phyloP scores from a whole-genome alignment of 2,113 vertebrate genomes.

The Gadus chalcogrammus region DNA sequence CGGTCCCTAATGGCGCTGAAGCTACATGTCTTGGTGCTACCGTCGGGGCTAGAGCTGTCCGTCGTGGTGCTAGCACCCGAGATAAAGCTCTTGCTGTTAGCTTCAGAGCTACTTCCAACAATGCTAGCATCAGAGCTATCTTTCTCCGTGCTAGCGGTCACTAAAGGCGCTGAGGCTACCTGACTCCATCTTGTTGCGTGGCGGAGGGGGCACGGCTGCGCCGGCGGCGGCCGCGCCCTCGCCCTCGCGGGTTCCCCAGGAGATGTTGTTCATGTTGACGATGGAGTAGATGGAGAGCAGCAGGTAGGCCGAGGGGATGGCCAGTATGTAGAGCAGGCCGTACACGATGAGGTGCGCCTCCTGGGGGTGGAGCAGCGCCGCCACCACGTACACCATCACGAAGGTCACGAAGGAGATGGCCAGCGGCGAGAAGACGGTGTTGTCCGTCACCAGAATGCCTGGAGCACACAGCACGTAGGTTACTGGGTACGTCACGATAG shows the following conservation, averaged over 20 bases:
- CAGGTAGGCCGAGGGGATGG: conserved; percentile 71
- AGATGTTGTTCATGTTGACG: conserved; percentile 73
- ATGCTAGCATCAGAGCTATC: too few species aligned
- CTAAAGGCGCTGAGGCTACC: too few species aligned
- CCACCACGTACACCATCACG: conserved; percentile 39
- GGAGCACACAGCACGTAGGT: too few species aligned
- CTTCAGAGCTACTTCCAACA: too few species aligned
- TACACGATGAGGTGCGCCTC: conserved; percentile 54
- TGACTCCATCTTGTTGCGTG: too few species aligned
- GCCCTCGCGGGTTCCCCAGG: conserved; percentile 72
- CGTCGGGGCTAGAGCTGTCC: too few species aligned
- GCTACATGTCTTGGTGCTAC: too few species aligned
- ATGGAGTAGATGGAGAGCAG: conserved; percentile 72
- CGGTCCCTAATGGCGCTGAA: too few species aligned
- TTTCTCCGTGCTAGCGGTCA: too few species aligned
- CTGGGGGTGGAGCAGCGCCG: conserved; percentile 60
- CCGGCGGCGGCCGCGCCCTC: conserved; percentile 7
- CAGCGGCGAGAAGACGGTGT: conserved; percentile 63
- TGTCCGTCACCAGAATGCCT: conserved; percentile 49
- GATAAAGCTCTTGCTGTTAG: too few species aligned
- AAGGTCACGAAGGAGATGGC: conserved; percentile 60
- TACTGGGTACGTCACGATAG: too few species aligned
- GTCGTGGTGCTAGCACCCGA: too few species aligned
- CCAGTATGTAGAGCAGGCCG: conserved; percentile 66
- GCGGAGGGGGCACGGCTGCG: not conserved